Base-by-base conservation (phyloP, 1,140 invertebrate genomes). In the Scaptomyza hsui region DNA sequence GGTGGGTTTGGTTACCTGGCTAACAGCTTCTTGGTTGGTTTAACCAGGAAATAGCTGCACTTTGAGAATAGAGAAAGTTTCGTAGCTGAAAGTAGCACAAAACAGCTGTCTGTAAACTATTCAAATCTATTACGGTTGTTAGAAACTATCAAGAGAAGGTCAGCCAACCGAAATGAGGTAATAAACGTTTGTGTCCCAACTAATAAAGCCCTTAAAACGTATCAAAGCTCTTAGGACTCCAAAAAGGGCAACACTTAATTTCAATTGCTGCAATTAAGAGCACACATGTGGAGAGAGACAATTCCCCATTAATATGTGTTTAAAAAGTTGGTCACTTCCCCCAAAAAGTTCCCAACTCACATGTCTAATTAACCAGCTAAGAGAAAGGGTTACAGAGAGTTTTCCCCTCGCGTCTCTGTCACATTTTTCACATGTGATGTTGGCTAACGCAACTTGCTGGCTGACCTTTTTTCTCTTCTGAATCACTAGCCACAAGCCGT, bases 381-480 rank as follows among this genome's bases (percentile, higher is more conserved):
- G 32, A 29, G 19, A 18, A 35, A 24, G 42, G 5, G 41, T 18
- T 7, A 19, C 15, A n/a, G 18, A 9, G 19, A 39, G 29, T 6
- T 10, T 6, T 29, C 26, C 6, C 26, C 6, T 29, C 7, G 26
- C 18, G 13, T 16, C 41, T 35, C 47, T 18, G 49, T 56, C 53
- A 52, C 81, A 73, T 82, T 51, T 67, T 55, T 67, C 71, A 80
- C 65, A 63, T 63, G 45, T 81, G 71, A 74, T 76, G 68, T 67
- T 85, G 18, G 55, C 65, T 47, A 60, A 56, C 49, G 51, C 69
- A 82, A 73, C 70, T 86, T 77, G 39, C 62, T 80, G 64, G 62
- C 78, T 78, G 83, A 88, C 82, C 82, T 78, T 88, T 86, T 81
- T 88, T n/a, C n/a, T n/a, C n/a, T 85, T 88, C 82, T 86, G 72